Conservation (phyloP, 2,113 vertebrate species). For the Nymphicus hollandicus region DNA sequence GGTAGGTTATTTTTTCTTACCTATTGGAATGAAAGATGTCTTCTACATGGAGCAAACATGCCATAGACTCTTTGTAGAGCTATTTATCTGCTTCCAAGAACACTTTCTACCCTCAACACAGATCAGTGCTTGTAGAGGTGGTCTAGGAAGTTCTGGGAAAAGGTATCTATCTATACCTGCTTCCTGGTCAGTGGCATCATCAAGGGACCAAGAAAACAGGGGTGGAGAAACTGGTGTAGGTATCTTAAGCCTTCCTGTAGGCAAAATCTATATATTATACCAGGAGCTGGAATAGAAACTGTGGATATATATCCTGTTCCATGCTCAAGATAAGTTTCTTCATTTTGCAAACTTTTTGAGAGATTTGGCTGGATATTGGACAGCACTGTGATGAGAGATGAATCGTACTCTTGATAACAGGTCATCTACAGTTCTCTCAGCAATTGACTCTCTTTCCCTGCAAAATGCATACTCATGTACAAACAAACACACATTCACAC, state of each 20-base stretch:
- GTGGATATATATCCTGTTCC: background rate
- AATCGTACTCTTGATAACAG: background rate
- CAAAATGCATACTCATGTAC: background rate
- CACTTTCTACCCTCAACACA: background rate
- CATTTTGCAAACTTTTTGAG: background rate
- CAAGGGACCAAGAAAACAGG: background rate
- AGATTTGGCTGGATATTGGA: background rate
- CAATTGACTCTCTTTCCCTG: background rate
- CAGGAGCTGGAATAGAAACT: background rate
- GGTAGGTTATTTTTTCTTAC: background rate
- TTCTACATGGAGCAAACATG: background rate
- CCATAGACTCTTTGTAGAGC: background rate
- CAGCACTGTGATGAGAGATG: background rate
- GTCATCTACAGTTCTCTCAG: background rate
- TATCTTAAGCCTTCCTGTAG: background rate
- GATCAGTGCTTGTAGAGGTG: background rate
- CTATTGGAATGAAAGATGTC: background rate
- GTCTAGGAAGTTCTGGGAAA: background rate
- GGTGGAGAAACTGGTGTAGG: background rate
- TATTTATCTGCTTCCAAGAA: background rate
- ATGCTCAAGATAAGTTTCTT: background rate
- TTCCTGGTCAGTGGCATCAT: background rate
- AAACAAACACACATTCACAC: background rate
- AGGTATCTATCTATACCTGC: background rate
- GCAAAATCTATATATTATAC: background rate